These are phyloP conservation scores for Ctenomys sociabilis DNA, from an alignment of 2,113 vertebrate species.

Conservation along the genomic window DNA sequence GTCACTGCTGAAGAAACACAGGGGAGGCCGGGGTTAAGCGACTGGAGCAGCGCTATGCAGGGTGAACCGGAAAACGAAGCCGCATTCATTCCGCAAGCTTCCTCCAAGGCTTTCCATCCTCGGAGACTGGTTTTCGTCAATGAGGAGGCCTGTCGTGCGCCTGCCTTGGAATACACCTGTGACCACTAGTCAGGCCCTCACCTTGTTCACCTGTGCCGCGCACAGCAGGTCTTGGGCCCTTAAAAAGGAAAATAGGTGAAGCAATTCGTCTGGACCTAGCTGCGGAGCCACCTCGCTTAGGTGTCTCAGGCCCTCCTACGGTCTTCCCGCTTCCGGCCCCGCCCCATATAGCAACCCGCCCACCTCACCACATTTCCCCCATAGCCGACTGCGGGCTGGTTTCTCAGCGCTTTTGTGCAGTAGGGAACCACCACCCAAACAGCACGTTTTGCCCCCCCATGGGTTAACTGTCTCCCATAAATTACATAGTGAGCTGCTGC, in stretches of 20 bases:
- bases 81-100: not conserved
- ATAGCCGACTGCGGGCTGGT: fast-evolving
- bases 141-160: not conserved
- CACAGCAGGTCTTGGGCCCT: slow-evolving; percentile 70
- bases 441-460: not conserved
- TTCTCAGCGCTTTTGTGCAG: not conserved
- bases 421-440: not conserved
- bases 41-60: not conserved
- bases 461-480: not conserved
- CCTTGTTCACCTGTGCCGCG: slow-evolving; percentile 78
- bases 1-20: not conserved
- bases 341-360: not conserved
- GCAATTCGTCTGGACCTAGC: slow-evolving; percentile 35
- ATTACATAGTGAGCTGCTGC: not conserved
- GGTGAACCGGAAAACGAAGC: not conserved
- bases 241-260: slow-evolving; percentile 76
- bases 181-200: not conserved
- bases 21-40: not conserved
- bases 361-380: not conserved
- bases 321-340: fast-evolving
- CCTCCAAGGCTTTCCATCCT: not conserved
- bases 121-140: not conserved
- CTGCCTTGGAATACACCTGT: not conserved
- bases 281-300: not conserved
- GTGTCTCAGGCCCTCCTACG: not conserved